phyloP scores from a whole-genome alignment of 2,113 vertebrate species.

The Sturnira hondurensis region DNA sequence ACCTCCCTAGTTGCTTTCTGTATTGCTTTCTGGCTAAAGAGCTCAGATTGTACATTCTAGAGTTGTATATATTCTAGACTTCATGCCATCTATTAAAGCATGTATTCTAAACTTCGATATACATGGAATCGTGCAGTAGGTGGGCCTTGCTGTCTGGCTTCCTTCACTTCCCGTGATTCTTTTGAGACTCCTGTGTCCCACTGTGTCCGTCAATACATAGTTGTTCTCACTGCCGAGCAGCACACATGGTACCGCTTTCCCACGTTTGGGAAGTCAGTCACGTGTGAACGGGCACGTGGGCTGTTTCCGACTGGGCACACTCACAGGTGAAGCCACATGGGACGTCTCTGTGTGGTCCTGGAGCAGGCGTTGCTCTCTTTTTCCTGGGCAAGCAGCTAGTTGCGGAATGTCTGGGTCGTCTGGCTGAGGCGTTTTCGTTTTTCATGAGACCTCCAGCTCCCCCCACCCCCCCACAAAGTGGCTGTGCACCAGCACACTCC shows the following conservation, averaged over 20 bases:
- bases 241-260: fast-evolving
- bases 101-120: neutral
- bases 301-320: neutral
- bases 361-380: neutral
- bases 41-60: neutral
- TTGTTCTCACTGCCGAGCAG: neutral
- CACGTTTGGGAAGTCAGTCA: neutral
- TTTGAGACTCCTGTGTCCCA: no score
- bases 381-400: neutral
- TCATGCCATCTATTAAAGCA: no score
- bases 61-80: neutral
- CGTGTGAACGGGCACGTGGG: fast-evolving
- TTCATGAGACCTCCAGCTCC: neutral
- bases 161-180: neutral
- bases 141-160: neutral
- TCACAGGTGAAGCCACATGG: neutral
- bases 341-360: neutral
- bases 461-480: neutral
- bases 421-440: neutral
- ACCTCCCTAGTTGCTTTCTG: neutral
- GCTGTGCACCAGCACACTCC: neutral
- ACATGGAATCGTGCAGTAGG: neutral
- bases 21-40: neutral
- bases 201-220: no score
- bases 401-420: neutral